These are phyloP conservation scores for Theocolax elegans DNA, from an alignment of 1,140 invertebrate genomes.

Conservation along the genomic window DNA sequence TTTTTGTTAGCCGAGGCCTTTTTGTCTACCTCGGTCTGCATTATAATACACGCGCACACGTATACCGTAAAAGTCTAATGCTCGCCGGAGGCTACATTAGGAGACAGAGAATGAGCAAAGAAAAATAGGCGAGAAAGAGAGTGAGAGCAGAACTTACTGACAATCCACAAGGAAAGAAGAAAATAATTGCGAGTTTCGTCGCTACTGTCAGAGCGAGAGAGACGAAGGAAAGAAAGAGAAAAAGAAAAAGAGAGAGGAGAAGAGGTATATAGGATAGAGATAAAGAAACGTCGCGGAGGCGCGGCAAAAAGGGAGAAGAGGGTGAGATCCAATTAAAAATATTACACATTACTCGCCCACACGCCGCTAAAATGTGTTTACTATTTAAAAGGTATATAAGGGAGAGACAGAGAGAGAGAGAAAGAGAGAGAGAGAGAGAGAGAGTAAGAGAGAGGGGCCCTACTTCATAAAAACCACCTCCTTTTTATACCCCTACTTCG, in stretches of 20 bases:
- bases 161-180: slow-evolving; percentile 43
- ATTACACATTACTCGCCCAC: slow-evolving; percentile 62
- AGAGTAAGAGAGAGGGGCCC: slow-evolving; percentile 45
- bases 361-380: slow-evolving; percentile 63
- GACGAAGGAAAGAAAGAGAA: not conserved
- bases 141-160: slow-evolving; percentile 16
- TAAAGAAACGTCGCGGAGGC: too few species aligned
- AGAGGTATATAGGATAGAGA: slow-evolving; percentile 37
- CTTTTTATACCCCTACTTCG: slow-evolving; percentile 4
- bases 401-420: too few species aligned
- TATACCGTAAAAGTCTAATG: too few species aligned
- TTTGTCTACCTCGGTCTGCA: slow-evolving; percentile 25
- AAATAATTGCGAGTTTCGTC: slow-evolving; percentile 57
- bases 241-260: not conserved
- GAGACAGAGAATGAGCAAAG: slow-evolving; percentile 37
- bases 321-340: slow-evolving; percentile 67
- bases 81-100: slow-evolving; percentile 36
- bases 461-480: slow-evolving; percentile 41
- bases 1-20: slow-evolving; percentile 34
- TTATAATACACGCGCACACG: too few species aligned
- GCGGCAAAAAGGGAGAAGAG: slow-evolving; percentile 47
- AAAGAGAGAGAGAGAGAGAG: slow-evolving; percentile 43
- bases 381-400: slow-evolving; percentile 61
- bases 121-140: slow-evolving; percentile 3
- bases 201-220: not conserved